Evolutionary conservation across 2,888 invertebrate genomes (phyloP).

Genomic region (Tromatobia lineatoria): DNA sequence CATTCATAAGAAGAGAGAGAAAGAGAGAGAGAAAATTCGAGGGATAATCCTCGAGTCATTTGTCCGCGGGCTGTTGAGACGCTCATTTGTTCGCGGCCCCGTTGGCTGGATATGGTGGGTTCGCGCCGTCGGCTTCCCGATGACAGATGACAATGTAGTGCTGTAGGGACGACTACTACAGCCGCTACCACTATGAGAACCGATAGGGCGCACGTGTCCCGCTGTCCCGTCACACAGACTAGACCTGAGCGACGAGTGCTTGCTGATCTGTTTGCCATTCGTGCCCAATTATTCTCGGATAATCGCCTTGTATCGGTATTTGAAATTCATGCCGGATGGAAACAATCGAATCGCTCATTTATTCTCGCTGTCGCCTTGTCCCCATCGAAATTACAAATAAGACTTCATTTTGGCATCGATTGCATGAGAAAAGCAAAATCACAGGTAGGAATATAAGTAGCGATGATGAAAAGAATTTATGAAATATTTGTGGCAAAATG

Average conservation of each 20-base stretch:
- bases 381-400: conserved; percentile 24
- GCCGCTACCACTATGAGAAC: conserved; percentile 51
- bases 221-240: conserved; percentile 52
- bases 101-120: neutral
- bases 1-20: conserved; percentile 68
- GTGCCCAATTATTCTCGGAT: conserved; percentile 85
- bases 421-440: neutral
- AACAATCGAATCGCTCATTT: conserved; percentile 75
- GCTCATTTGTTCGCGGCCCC: conserved; percentile 81
- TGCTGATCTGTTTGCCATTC: conserved; percentile 83
- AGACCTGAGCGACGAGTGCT: conserved; percentile 68
- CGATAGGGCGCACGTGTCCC: conserved; percentile 47
- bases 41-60: conserved; percentile 84
- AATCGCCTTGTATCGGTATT: conserved; percentile 80
- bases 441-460: neutral
- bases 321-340: conserved; percentile 61
- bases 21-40: conserved; percentile 70
- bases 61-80: conserved; percentile 81
- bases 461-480: neutral
- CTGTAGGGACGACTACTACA: conserved; percentile 62
- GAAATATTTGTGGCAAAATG: neutral
- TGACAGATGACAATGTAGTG: conserved; percentile 85
- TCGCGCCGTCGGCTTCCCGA: conserved; percentile 72
- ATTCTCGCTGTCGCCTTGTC: conserved; percentile 68
- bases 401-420: neutral